Evolutionary conservation across 1,140 invertebrate species (phyloP).

Genomic region (Vanessa atalanta): DNA sequence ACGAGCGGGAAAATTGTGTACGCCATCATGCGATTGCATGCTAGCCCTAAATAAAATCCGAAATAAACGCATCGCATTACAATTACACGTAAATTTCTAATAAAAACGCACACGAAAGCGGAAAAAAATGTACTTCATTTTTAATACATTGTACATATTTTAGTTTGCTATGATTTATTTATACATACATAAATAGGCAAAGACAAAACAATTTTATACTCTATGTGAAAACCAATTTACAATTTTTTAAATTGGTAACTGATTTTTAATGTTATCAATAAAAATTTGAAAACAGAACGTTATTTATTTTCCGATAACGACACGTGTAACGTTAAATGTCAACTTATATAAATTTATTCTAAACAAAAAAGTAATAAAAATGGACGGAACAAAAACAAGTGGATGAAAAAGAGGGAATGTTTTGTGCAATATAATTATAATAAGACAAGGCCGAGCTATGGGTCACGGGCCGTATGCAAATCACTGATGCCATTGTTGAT

Average conservation of each 20-base stretch:
- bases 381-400: too few species aligned
- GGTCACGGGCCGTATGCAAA: conserved; percentile 68
- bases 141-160: neutral
- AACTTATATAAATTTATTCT: too few species aligned
- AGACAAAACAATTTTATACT: neutral
- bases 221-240: neutral
- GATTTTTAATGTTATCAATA: too few species aligned
- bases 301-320: too few species aligned
- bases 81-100: neutral
- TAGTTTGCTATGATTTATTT: neutral
- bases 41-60: conserved; percentile 31
- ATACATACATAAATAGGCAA: neutral
- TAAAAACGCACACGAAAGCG: neutral
- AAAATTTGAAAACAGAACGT: too few species aligned
- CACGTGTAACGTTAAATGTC: too few species aligned
- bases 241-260: too few species aligned
- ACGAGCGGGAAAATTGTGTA: conserved; percentile 44
- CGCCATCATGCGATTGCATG: conserved; percentile 58
- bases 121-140: neutral
- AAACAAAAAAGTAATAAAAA: too few species aligned
- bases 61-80: conserved; percentile 15
- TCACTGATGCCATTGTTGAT: conserved; percentile 60
- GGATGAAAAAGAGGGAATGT: neutral
- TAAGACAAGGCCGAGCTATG: conserved; percentile 46
- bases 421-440: neutral